Base-by-base conservation (phyloP, 1,140 invertebrate species). In the Calosoma granatense region DNA sequence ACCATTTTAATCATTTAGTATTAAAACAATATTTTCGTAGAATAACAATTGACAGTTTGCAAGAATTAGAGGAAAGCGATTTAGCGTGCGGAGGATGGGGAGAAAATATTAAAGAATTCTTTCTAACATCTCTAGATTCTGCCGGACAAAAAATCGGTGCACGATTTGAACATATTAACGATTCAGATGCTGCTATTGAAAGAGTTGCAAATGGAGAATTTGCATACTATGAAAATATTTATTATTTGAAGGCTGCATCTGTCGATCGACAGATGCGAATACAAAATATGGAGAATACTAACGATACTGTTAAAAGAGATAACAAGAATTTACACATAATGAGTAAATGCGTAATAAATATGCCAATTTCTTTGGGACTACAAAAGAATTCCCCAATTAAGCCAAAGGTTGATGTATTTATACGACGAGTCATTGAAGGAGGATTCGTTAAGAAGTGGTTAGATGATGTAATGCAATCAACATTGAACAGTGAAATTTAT, bases 381-480 rank as follows among this genome's bases (percentile, higher is more conserved):
- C 83, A 88, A 64, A 90, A 86, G 64, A 89, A 90, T 70, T 90
- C 87, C 1, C 84, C 88, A 2, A 67, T 90, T 0, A 89, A 88
- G 63, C 76, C 79, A 1, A 70, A 78, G 54, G 78, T 87, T 19
- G 85, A 91, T 68, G 72, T 75, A 60, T 78, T 85, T 57, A 72
- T 90, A 21, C 71, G 78, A 59, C 72, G 78, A 57, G 76, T 89
- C 19, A 75, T 85, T 0, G 87, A 92, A 76, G 81, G 81, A 0
- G 88, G 89, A 54, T 73, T 91, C 1, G 78, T 90, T 0, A 74
- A 81, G 60, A 90, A 90, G 68, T 91, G 89, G 89, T 66, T 88
- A 0, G 81, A 80, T 57, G 86, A 91, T 68, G 82, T 82, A 0
- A 85, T 86, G 74, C 70, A 75, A 51, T 69, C 67, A 58, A 74